Base-by-base conservation (phyloP, 2,888 invertebrate species). In the Prosopocoilus inquinatus region DNA sequence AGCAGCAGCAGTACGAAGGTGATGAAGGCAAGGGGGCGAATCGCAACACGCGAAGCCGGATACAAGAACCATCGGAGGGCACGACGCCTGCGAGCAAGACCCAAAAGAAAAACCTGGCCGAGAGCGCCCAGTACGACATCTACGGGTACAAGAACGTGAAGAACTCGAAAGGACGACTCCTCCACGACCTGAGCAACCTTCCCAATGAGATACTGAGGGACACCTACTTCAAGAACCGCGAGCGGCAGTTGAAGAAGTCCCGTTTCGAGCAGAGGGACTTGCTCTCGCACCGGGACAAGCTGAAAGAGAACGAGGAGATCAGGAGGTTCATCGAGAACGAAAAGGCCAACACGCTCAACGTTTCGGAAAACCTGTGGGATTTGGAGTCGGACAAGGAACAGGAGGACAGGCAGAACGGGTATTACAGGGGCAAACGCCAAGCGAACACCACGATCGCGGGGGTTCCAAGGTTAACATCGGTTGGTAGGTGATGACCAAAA, bases 381-480 rank as follows among this genome's bases (percentile, higher is more conserved):
- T 70, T 83, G 54, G 83, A 83, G 67, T 73, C 80, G n/a, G 82
- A 83, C 62, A 81, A 80, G 57, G 82, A 82, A 60, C 71, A 79
- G 47, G 69, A 73, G 28, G 81, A 82, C 55, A 76, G 75, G 35
- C 73, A 67, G 60, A 77, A 71, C 57, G 71, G 72, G 2, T 71
- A 70, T 55, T 75, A 70, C 50, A 69, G 73, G 50, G 70, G 65
- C 16, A 71, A 71, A 59, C 64, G 76, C 46, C 64, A 70, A 20
- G 60, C 61, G 16, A 65, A 66, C 53, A 38, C 33, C 9, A 52
- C 48, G n/a, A 36, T 38, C 35, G 55, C 45, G 38, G 67, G 66
- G 15, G 62, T 72, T 32, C 67, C 71, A n/a, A 72, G 67, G 65
- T 68, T 77, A 44, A 75, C 74, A 32, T 74, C 76, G 41, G 71